These are phyloP conservation scores for Gandaritis pyraliata DNA, from an alignment of 2,888 invertebrate species.

Conservation along the genomic window DNA sequence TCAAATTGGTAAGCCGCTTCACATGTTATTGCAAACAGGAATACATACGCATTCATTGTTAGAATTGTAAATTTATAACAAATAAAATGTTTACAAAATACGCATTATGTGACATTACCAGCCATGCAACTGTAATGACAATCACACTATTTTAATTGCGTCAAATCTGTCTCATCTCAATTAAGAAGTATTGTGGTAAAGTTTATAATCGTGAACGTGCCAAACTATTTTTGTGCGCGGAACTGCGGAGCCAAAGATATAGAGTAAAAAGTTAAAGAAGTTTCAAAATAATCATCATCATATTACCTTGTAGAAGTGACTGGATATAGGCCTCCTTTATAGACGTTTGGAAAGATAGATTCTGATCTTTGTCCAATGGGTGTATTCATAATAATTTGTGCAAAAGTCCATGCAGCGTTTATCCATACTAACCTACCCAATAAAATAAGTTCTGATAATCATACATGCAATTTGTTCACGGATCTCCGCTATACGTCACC, in stretches of 20 bases:
- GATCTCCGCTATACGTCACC: slow-evolving; percentile 48
- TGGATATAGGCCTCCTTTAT: too few relatives aligned
- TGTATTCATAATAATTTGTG: background rate
- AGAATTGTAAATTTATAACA: slow-evolving; percentile 49
- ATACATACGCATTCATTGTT: slow-evolving; percentile 45
- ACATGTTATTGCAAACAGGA: slow-evolving; percentile 45
- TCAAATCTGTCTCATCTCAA: slow-evolving; percentile 5
- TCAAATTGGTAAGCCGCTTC: slow-evolving; percentile 32
- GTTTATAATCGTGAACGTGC: background rate
- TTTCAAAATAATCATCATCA: too few relatives aligned
- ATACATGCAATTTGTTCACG: slow-evolving; percentile 59
- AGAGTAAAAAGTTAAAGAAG: too few relatives aligned
- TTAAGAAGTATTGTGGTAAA: background rate
- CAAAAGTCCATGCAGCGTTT: background rate
- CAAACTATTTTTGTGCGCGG: too few relatives aligned
- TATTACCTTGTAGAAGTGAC: too few relatives aligned
- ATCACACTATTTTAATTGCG: slow-evolving; percentile 7
- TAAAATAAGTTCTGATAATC: slow-evolving; percentile 51
- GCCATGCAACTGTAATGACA: slow-evolving; percentile 20
- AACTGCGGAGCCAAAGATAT: too few relatives aligned
- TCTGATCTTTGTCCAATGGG: too few relatives aligned
- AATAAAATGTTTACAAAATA: slow-evolving; percentile 63
- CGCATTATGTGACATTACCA: background rate
- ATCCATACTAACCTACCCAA: slow-evolving; percentile 31
- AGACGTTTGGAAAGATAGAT: too few relatives aligned